phyloP scores from a whole-genome alignment of 2,797 vertebrate genomes.

The Lagodon rhomboides region DNA sequence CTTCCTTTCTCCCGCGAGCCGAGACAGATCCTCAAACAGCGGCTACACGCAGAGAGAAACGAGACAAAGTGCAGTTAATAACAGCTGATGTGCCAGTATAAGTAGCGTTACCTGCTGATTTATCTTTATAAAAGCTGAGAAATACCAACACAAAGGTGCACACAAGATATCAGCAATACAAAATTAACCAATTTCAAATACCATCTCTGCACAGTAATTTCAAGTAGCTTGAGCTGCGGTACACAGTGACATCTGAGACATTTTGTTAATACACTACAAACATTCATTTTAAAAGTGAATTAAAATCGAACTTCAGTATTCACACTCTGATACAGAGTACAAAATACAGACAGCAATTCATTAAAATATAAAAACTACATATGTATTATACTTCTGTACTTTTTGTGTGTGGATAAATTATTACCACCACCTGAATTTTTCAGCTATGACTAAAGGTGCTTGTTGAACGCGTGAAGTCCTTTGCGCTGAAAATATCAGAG shows the following conservation, averaged over 20 bases:
- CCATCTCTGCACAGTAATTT: neutral
- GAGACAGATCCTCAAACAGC: constrained; percentile 82
- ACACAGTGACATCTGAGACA: neutral
- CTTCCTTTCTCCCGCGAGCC: constrained; percentile 80
- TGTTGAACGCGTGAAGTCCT: neutral
- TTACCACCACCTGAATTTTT: neutral
- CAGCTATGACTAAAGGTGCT: neutral
- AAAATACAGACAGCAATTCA: neutral
- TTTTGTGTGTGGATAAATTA: neutral
- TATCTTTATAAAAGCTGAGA: neutral
- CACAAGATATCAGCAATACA: neutral
- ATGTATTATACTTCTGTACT: neutral
- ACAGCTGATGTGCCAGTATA: neutral
- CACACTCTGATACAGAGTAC: neutral
- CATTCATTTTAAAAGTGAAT: neutral
- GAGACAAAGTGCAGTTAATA: neutral
- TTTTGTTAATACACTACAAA: neutral
- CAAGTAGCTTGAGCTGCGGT: neutral
- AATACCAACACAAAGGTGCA: neutral
- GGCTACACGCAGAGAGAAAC: constrained; percentile 41
- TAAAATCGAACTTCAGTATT: neutral
- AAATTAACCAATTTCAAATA: neutral
- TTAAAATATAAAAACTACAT: neutral
- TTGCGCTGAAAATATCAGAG: neutral
- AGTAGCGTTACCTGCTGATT: neutral